Evolutionary conservation across 2,113 vertebrate species (phyloP).

Genomic region (Cranoglanis bouderius): DNA sequence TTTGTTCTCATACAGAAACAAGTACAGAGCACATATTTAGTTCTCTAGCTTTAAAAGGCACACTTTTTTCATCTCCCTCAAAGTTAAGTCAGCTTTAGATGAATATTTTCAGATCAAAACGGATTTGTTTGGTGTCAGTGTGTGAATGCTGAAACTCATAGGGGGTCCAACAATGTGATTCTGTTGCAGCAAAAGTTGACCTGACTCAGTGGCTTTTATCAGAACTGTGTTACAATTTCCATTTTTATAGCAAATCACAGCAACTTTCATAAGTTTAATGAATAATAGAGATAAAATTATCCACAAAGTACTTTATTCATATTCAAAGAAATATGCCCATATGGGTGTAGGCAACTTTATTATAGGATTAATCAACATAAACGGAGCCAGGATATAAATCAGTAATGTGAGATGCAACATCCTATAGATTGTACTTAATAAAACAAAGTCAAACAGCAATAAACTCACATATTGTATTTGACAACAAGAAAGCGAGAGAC

Average conservation of each 20-base stretch:
- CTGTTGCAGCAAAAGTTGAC: background rate
- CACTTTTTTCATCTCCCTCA: background rate
- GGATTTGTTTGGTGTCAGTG: background rate
- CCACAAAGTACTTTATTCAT: background rate
- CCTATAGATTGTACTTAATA: background rate
- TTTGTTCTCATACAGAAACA: conserved; percentile 18
- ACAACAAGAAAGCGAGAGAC: background rate
- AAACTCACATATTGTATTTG: background rate
- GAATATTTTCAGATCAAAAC: background rate
- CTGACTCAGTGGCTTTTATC: background rate
- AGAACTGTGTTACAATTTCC: background rate
- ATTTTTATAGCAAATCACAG: background rate
- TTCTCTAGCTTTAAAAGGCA: conserved; percentile 13
- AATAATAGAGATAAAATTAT: background rate
- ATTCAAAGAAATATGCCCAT: background rate
- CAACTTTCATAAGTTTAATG: background rate
- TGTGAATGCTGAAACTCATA: background rate
- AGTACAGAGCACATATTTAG: conserved; percentile 6
- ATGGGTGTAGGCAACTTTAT: background rate
- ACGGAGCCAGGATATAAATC: background rate
- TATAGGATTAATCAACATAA: background rate
- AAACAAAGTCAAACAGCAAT: background rate
- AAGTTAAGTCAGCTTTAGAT: background rate
- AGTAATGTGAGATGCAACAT: background rate
- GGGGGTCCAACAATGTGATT: background rate